A percentile compares a stretch with the other conserved stretches of the same genome.
These are phyloP conservation scores for Drosophila robusta DNA, from an alignment of 2,888 invertebrate species.

Conservation along the genomic window DNA sequence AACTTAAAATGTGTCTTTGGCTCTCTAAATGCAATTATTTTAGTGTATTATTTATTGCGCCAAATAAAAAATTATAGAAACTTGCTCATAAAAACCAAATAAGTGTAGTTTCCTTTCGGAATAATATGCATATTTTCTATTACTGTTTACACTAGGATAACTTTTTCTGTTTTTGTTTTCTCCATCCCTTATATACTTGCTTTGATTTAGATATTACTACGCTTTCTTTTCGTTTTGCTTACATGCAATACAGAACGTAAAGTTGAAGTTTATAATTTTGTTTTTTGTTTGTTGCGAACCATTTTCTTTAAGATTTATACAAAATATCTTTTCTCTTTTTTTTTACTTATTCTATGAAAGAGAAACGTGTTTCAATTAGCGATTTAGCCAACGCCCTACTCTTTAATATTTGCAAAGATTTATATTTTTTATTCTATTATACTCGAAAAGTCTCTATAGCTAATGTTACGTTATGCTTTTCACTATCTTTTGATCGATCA, in stretches of 20 bases:
- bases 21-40: slow-evolving; percentile 49
- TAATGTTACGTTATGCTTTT: slow-evolving; percentile 61
- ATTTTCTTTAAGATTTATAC: slow-evolving; percentile 59
- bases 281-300: slow-evolving; percentile 15
- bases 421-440: slow-evolving; percentile 38
- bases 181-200: slow-evolving; percentile 62
- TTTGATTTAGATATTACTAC: slow-evolving; percentile 80
- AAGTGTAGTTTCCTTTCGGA: slow-evolving; percentile 5
- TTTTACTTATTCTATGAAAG: slow-evolving; percentile 35
- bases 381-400: slow-evolving; percentile 42
- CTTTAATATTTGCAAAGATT: slow-evolving; percentile 49
- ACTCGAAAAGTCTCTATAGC: slow-evolving; percentile 46
- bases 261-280: slow-evolving; percentile 31
- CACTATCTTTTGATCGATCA: slow-evolving; percentile 73
- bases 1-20: slow-evolving; percentile 64
- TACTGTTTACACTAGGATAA: slow-evolving; percentile 36
- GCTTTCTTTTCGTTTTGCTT: slow-evolving; percentile 62
- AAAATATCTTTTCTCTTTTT: slow-evolving; percentile 55
- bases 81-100: slow-evolving; percentile 1
- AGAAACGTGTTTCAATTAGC: slow-evolving; percentile 56
- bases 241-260: slow-evolving; percentile 57
- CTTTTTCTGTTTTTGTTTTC: slow-evolving; percentile 29
- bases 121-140: slow-evolving; percentile 24
- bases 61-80: slow-evolving; percentile 16
- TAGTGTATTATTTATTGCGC: slow-evolving; percentile 24